Evolutionary conservation across 2,888 invertebrate species (phyloP).

Genomic region (Aricia artaxerxes): DNA sequence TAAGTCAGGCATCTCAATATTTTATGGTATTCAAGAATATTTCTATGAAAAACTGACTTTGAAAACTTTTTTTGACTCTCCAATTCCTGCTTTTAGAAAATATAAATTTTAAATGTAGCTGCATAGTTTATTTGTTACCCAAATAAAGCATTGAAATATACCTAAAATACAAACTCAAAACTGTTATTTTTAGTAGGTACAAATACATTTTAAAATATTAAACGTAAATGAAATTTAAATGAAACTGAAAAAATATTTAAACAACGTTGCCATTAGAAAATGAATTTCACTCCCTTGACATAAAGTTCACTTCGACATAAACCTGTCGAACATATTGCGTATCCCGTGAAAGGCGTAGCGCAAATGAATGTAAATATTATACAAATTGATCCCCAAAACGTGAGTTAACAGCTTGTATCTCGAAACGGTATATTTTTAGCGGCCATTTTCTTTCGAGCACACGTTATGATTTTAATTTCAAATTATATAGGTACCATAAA

Average conservation of each 20-base stretch:
- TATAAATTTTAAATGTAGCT: too few species aligned
- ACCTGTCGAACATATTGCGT: conserved; percentile 15
- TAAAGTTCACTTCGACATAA: background rate
- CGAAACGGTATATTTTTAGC: conserved; percentile 28
- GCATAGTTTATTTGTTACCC: too few species aligned
- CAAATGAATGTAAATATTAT: conserved; percentile 37
- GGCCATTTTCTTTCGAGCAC: background rate
- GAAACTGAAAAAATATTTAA: background rate
- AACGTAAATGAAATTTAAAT: background rate
- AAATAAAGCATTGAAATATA: background rate
- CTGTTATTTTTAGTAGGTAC: background rate
- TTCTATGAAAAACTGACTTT: too few species aligned
- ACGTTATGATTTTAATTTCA: background rate
- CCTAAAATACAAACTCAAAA: background rate
- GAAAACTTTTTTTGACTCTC: too few species aligned
- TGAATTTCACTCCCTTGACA: background rate
- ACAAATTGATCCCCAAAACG: conserved; percentile 34
- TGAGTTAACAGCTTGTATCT: conserved; percentile 33
- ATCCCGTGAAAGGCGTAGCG: conserved; percentile 31
- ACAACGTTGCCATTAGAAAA: background rate
- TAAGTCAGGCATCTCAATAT: too few species aligned
- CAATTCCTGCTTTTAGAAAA: too few species aligned
- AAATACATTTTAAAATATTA: background rate
- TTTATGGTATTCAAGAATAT: too few species aligned
- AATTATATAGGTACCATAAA: background rate